Evolutionary conservation across 2,113 vertebrate genomes (phyloP), one percentile per base, ranked within the genome.

Genomic region (Piprites chloris): DNA sequence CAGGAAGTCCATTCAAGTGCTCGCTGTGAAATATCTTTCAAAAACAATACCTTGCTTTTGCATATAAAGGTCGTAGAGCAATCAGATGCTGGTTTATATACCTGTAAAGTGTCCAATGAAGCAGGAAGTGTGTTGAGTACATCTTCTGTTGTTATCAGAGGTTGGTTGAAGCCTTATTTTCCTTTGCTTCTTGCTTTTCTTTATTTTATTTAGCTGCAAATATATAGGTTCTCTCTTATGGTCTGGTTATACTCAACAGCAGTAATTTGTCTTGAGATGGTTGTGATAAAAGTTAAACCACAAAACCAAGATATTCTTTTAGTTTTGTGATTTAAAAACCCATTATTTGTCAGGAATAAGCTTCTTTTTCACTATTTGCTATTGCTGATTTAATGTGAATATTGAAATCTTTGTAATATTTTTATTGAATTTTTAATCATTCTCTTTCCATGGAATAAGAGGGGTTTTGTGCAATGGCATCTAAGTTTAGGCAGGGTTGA

Each of bases 81-180:
- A 95, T 90, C 78, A 2, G 98, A 99, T 90, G 98, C 98, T 79
- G 99, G 99, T 47, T 96, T 97, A 46, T 99, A 99, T 91, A 98
- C 98, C 7, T 99, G 99, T 95, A 98, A 98, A 92, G 98, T 98
- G 61, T 98, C 98, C 42, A 99, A 99, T 56, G 99, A 99, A 66
- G 99, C 99, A 42, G 99, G 99, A 52, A 98, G 94, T 0, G 93
- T 97, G 26, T 97, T 98, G 12, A 99, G 98, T 81, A 98, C 98
- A 1, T 97, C 99, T 89, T 98, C 97, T 6, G 96, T 99, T 56
- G 96, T 98, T 58, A 98, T 99, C 89, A 98, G 98, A 98, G 99
- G 99, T 99, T 93, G 97, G 98, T 97, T 80, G 33, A 83, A 69
- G 8, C 78, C 32, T 67, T 23, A 17, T 32, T 77, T 88, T 71